phyloP scores from a whole-genome alignment of 2,888 invertebrate species.

The Cosmorhoe ocellata region DNA sequence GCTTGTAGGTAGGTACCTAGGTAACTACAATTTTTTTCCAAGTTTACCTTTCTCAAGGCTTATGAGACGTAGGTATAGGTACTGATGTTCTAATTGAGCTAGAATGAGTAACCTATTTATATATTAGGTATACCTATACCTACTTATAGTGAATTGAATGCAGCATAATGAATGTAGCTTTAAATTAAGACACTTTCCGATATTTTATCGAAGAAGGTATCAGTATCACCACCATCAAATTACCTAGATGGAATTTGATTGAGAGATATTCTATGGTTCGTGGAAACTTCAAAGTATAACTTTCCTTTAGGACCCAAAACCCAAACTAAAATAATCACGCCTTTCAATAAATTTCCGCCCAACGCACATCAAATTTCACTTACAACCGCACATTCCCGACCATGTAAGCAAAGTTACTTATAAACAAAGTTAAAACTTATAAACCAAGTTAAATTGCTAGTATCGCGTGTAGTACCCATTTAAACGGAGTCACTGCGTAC shows the following conservation, averaged over 20 bases:
- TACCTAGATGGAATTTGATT: too few relatives aligned
- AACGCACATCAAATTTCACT: conserved; percentile 9
- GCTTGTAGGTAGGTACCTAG: too few relatives aligned
- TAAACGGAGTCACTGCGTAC: conserved; percentile 4
- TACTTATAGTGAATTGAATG: too few relatives aligned
- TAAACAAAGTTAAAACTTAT: conserved; percentile 14
- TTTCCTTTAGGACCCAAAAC: background rate
- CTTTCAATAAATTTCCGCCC: conserved; percentile 3
- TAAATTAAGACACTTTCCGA: too few relatives aligned
- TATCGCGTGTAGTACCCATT: conserved; percentile 18
- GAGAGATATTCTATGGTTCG: too few relatives aligned
- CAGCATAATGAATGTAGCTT: too few relatives aligned
- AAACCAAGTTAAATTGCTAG: conserved; percentile 18
- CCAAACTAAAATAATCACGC: background rate
- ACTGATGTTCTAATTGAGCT: too few relatives aligned
- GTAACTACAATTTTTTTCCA: too few relatives aligned
- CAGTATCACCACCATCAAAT: too few relatives aligned
- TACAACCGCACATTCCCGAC: conserved; percentile 12
- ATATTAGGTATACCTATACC: background rate
- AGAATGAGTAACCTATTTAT: too few relatives aligned
- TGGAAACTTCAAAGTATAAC: background rate
- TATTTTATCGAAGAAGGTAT: too few relatives aligned
- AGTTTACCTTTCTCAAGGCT: conserved; percentile 1
- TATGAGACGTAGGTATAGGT: too few relatives aligned
- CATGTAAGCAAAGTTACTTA: conserved; percentile 10